Evolutionary conservation across 2,113 vertebrate genomes (phyloP).

Genomic region (Apodemus speciosus): DNA sequence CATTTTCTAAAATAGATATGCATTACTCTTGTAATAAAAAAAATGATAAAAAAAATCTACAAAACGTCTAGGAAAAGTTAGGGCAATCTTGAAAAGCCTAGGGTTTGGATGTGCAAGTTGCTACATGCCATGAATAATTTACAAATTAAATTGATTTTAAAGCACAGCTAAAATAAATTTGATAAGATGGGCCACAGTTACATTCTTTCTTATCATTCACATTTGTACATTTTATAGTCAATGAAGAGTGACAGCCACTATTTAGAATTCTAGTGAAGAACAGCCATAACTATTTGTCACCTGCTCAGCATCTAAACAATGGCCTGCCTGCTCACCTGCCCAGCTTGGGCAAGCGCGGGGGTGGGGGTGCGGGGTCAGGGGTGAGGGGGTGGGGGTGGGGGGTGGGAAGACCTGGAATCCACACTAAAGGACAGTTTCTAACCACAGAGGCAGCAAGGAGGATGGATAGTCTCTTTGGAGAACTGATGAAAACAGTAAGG

Average conservation of each 20-base stretch:
- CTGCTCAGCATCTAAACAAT: constrained; percentile 72
- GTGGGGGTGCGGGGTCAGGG: no score
- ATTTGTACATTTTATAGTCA: constrained; percentile 83
- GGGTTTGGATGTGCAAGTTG: constrained; percentile 66
- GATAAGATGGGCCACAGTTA: constrained; percentile 80
- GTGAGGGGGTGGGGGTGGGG: neutral
- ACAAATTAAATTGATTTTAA: constrained; percentile 84
- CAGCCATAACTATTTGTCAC: constrained; percentile 78
- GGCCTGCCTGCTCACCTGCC: constrained; percentile 64
- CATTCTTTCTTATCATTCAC: constrained; percentile 83
- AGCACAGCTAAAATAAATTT: constrained; percentile 80
- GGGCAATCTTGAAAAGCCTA: constrained; percentile 66
- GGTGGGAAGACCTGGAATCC: neutral
- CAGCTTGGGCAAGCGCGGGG: constrained; percentile 12
- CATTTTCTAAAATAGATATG: constrained; percentile 72
- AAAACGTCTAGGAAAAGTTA: constrained; percentile 70
- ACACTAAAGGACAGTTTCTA: constrained; percentile 56
- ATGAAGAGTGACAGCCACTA: constrained; percentile 81
- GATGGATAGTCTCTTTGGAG: constrained; percentile 39
- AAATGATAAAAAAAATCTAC: constrained; percentile 58
- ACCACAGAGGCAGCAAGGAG: constrained; percentile 30
- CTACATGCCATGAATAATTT: constrained; percentile 82
- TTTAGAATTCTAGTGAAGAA: constrained; percentile 80
- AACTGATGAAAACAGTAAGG: constrained; percentile 56
- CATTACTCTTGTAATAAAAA: constrained; percentile 64